Evolutionary conservation across 92 coral and sea anemone species (phyloP), one percentile per base, ranked within the genome.

Genomic region (Parazoanthus atlanticus): DNA sequence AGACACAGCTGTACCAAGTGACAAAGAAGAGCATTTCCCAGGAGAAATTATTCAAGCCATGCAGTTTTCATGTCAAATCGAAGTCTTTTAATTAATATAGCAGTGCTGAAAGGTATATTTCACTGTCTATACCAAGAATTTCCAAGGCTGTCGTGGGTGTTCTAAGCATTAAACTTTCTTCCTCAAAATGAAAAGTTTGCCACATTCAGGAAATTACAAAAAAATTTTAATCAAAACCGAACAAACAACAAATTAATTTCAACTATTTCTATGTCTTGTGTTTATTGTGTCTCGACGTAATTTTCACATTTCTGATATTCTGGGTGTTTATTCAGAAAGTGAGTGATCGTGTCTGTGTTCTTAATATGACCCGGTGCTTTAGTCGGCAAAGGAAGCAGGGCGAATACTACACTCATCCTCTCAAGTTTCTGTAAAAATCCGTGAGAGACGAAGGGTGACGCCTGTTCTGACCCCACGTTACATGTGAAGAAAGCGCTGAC

Each of bases 371-470:
- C 58, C 6, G 77, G 65, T 41, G 34, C 65, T 84, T 84, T 78
- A 84, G 76, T 84, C 77, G 86, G 87, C 87, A 67, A 41, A 80
- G 87, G 76, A 41, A 36, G 26, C 16, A 29, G 78, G 64, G 87
- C 87, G 67, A 47, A 84, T 84, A 84, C 87, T 25, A 25, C 26
- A 46, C 25, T 69, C 76, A 66, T 82, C 65, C 41, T 43, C 46
- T 84, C 43, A 84, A 84, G 78, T 56, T 72, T 70, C 64, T 84
- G 78, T 84, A 76, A 49, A 43, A 84, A 84, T 70, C 66, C 87
- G 66, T 43, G 61, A 70, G 87, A 46, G 52, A 70, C 17, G 17
- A 72, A 84, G 76, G 69, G 38, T 82, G 54, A 40, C 28, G 33
- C 52, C 75, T 82, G 52, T 38, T 29, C 29, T 70, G 78, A 70